phyloP scores from a whole-genome alignment of 1,140 invertebrate species.

The Drosophila pachea region DNA sequence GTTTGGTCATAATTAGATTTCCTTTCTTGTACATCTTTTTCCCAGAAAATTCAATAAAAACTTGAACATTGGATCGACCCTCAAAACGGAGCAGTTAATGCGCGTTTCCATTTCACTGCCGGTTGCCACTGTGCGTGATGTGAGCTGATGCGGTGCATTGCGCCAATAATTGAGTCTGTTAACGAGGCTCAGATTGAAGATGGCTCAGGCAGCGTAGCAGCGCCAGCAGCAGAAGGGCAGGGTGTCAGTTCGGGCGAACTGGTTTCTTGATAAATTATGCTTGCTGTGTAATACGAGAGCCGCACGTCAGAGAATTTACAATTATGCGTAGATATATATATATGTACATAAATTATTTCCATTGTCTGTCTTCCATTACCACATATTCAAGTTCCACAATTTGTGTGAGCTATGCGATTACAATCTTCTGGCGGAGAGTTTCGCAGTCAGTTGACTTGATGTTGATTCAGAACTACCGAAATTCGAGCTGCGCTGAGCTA shows the following conservation, averaged over 20 bases:
- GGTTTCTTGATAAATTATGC: slow-evolving; percentile 68
- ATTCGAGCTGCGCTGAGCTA: slow-evolving; percentile 11
- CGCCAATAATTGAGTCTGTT: slow-evolving; percentile 49
- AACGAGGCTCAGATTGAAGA: slow-evolving; percentile 12
- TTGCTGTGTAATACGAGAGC: slow-evolving; percentile 40
- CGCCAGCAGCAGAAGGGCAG: not conserved
- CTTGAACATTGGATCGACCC: slow-evolving; percentile 25
- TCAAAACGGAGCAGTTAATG: slow-evolving; percentile 17
- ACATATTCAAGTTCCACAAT: slow-evolving; percentile 6
- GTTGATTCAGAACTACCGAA: slow-evolving; percentile 1
- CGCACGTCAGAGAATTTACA: slow-evolving; percentile 43
- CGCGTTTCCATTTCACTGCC: slow-evolving; percentile 43
- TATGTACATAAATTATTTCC: slow-evolving; percentile 4
- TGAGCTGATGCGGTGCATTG: slow-evolving; percentile 30
- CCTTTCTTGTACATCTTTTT: slow-evolving; percentile 66
- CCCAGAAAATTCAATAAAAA: slow-evolving; percentile 70
- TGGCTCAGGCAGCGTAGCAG: not conserved
- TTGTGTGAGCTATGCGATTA: slow-evolving; percentile 24
- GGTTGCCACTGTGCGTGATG: slow-evolving; percentile 51
- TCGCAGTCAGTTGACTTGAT: slow-evolving; percentile 25
- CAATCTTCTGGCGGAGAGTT: slow-evolving; percentile 10
- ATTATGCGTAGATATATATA: slow-evolving; percentile 44
- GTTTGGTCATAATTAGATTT: slow-evolving; percentile 60
- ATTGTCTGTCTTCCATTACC: slow-evolving; percentile 5
- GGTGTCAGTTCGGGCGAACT: slow-evolving; percentile 37